Evolutionary conservation across 2,888 invertebrate genomes (phyloP).

Genomic region (Diaphora mendica): DNA sequence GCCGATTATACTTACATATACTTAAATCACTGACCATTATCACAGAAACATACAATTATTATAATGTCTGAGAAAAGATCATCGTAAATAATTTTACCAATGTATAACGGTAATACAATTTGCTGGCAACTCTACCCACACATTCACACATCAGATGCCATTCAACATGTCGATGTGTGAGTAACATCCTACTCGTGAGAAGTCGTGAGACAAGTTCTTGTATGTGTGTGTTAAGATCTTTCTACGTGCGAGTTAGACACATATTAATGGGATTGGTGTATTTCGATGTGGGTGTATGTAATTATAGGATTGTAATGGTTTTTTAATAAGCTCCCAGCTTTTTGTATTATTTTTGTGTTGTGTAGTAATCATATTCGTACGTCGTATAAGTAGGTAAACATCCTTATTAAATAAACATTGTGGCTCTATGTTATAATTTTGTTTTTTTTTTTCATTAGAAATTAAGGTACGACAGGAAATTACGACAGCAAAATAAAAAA

Average conservation of each 20-base stretch:
- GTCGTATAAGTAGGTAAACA: conserved; percentile 24
- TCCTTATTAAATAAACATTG: conserved; percentile 4
- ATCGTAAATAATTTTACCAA: conserved; percentile 32
- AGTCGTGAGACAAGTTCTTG: conserved; percentile 35
- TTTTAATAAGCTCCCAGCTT: conserved; percentile 80
- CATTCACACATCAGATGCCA: conserved; percentile 49
- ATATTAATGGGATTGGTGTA: conserved; percentile 81
- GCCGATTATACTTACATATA: not conserved
- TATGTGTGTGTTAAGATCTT: conserved; percentile 44
- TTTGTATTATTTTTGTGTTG: conserved; percentile 53
- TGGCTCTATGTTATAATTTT: not conserved
- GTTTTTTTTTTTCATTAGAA: not conserved
- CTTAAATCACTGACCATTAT: conserved; percentile 2
- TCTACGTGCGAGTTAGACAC: conserved; percentile 71
- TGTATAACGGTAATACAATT: conserved; percentile 39
- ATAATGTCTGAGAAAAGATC: conserved; percentile 5
- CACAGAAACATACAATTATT: not conserved
- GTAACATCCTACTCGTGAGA: conserved; percentile 59
- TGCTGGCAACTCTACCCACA: conserved; percentile 65
- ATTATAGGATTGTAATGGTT: conserved; percentile 82
- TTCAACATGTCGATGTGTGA: conserved; percentile 56
- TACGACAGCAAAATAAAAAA: not conserved
- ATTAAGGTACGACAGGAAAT: not conserved
- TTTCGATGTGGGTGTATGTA: conserved; percentile 79
- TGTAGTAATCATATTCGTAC: conserved; percentile 58